These are phyloP conservation scores for Dendrolimus punctatus DNA, from an alignment of 1,140 invertebrate species.

Conservation along the genomic window DNA sequence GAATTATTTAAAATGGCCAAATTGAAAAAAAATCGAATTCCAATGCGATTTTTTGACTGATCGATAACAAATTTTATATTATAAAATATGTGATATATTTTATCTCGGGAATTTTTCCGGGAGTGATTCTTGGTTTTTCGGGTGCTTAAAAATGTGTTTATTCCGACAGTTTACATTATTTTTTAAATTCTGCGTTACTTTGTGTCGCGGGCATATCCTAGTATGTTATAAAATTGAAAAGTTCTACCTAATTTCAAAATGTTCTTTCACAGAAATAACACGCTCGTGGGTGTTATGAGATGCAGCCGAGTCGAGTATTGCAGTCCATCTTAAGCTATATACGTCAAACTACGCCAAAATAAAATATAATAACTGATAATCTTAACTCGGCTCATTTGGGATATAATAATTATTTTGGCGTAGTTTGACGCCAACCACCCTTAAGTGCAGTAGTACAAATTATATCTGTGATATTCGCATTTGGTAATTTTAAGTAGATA, in stretches of 20 bases:
- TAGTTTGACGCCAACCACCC: slow-evolving; percentile 16
- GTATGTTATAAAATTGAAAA: not conserved
- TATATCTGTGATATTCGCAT: slow-evolving; percentile 69
- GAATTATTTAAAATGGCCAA: too few relatives aligned
- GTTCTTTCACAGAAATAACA: slow-evolving; percentile 66
- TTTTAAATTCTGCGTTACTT: too few relatives aligned
- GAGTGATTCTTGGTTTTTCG: too few relatives aligned
- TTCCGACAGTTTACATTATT: too few relatives aligned
- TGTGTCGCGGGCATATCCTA: too few relatives aligned
- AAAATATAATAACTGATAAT: not conserved
- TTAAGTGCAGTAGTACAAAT: slow-evolving; percentile 63
- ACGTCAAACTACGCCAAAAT: slow-evolving; percentile 8
- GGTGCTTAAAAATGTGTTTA: too few relatives aligned
- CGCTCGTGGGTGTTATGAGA: slow-evolving; percentile 70
- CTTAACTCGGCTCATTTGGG: not conserved
- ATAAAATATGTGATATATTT: too few relatives aligned
- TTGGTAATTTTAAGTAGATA: slow-evolving; percentile 40
- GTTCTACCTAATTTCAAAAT: slow-evolving; percentile 16
- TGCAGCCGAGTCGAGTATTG: slow-evolving; percentile 20
- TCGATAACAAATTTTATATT: too few relatives aligned
- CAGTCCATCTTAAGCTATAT: slow-evolving; percentile 11
- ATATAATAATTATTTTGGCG: not conserved
- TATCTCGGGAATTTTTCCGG: too few relatives aligned
- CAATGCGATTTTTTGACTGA: too few relatives aligned
- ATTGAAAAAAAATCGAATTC: too few relatives aligned